Conservation (phyloP, 2,113 vertebrate genomes). For the Rhea pennata region DNA sequence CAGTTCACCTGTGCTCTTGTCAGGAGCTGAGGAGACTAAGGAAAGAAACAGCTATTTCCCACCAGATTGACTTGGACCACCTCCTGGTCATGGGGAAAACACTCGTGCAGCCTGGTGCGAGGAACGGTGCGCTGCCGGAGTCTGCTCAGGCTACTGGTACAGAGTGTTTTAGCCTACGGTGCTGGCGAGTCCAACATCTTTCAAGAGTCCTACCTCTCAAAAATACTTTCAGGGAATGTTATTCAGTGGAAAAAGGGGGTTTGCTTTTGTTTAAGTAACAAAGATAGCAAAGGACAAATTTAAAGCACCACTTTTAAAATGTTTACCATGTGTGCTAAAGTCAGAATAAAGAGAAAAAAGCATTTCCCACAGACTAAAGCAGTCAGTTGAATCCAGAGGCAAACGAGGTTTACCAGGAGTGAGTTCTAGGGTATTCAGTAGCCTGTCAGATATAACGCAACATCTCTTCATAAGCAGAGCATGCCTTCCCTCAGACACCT, state of each 20-base stretch:
- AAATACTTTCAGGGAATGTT: not conserved
- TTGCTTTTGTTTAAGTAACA: not conserved
- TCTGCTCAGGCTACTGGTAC: not conserved
- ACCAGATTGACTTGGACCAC: not conserved
- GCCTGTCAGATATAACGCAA: not conserved
- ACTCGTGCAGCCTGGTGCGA: accelerated
- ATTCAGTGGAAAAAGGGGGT: not conserved
- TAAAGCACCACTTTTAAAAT: not conserved
- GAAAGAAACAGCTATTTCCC: not conserved
- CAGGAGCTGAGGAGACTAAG: not conserved
- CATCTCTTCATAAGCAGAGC: not conserved
- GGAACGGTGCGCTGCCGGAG: not conserved
- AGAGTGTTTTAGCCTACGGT: not conserved
- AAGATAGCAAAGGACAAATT: not conserved
- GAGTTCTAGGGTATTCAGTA: not conserved
- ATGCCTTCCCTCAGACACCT: not conserved
- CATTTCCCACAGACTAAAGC: not conserved
- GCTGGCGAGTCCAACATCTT: not conserved
- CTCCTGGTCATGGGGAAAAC: not conserved
- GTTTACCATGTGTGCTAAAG: not conserved
- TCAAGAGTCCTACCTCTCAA: not conserved
- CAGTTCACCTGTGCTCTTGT: not conserved
- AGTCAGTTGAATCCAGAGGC: not conserved
- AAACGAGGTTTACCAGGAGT: not conserved
- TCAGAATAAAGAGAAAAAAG: not conserved